phyloP scores from a whole-genome alignment of 2,113 vertebrate species.

The Mobula hypostoma region DNA sequence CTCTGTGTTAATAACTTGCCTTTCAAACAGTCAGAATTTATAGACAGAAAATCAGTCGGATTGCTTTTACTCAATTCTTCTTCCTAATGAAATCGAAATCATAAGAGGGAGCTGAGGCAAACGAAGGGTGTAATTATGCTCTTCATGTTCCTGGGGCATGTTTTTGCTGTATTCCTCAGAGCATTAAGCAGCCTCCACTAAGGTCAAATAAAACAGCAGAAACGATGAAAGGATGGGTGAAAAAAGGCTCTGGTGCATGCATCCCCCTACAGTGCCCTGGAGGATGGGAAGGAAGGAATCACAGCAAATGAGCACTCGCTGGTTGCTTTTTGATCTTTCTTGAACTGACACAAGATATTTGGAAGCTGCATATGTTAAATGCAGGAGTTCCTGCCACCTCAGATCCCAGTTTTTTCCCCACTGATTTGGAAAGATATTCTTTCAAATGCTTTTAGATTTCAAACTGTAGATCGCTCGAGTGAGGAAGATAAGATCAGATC shows the following conservation, averaged over 20 bases:
- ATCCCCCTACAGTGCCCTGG: background rate
- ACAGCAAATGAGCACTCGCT: background rate
- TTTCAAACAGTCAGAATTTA: background rate
- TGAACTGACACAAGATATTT: background rate
- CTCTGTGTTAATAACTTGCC: background rate
- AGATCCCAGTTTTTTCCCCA: background rate
- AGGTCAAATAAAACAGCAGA: background rate
- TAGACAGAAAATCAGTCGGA: background rate
- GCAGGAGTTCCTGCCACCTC: background rate
- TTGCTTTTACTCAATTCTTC: background rate
- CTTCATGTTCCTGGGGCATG: background rate
- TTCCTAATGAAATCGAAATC: background rate
- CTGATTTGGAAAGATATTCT: background rate
- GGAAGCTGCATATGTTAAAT: background rate
- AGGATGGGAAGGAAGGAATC: background rate
- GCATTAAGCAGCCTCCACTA: background rate
- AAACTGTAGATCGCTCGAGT: no score
- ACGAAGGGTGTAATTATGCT: no score
- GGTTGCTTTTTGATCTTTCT: background rate
- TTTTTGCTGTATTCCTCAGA: no score
- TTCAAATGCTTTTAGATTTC: background rate
- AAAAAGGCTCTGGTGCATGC: background rate
- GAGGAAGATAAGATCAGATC: background rate
- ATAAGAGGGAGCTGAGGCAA: background rate
- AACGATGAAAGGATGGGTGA: constrained; percentile 19